Base-by-base conservation (phyloP, 2,113 vertebrate species). In the Hoplias malabaricus region DNA sequence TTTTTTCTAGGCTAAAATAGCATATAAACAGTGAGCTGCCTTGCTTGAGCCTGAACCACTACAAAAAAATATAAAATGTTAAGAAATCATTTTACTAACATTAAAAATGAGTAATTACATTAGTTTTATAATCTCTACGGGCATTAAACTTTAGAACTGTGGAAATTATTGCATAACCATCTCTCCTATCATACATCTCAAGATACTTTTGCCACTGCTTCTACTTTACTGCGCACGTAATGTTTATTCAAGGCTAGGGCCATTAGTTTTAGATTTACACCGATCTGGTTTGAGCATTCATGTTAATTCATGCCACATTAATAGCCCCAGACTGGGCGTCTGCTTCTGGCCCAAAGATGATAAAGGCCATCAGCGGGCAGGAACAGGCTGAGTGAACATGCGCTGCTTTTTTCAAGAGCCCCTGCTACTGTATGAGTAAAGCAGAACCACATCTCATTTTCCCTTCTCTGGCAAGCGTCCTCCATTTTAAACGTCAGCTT, bases 221-320 rank as follows among this genome's bases (percentile, higher is more conserved):
- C 36, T 42, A 73, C 70, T 54, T 21, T 61, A 23, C 50, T 74
- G 74, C 50, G 7, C 48, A 33, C 19, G 72, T 78, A 33, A 71
- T 72, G 57, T 65, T 78, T 78, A 65, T 78, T 78, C 68, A 72
- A 78, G 76, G 43, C 54, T 50, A 29, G 33, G 21, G 29, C 72
- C 77, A 82, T 82, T 82, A 57, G 38, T 71, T 75, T 53, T 66
- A 48, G 76, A 79, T 75, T 75, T 69, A 70, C 67, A 16, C 29
- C 27, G 46, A 56, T 70, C 76, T 82, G 80, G 71, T 78, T 82
- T 75, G 46, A 67, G 61, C 69, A 73, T 82, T 73, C 61, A 77
- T 72, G 72, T 29, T 75, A 66, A 75, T 75, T 62, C 8, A 3
- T 59, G 21, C 16, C 12, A 34, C 23, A 74, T 80, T 80, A 73